Evolutionary conservation across 2,888 invertebrate species (phyloP), one percentile per base, ranked within the genome.

Genomic region (Plagodis pulveraria): DNA sequence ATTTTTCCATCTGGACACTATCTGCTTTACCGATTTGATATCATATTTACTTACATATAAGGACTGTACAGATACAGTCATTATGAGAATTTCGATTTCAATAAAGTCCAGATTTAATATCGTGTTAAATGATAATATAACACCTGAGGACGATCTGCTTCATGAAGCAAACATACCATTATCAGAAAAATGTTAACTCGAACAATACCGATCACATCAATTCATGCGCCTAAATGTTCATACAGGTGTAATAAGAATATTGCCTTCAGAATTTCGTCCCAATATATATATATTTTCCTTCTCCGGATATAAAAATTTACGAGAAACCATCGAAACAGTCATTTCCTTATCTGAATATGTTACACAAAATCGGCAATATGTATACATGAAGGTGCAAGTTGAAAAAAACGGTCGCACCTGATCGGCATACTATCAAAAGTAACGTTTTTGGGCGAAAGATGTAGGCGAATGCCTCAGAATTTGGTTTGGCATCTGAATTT

Each of bases 261-360:
- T 54, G 60, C 40, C 51, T 56, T 62, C 56, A 47, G 34, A 56
- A 57, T 56, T 57, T 36, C 44, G 59, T 50, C 49, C 59, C 55
- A 53, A 65, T 63, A 63, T 48, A 59, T 51, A 51, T 53, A 41
- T 63, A 44, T 58, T 58, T 62, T 60, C 58, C 50, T 56, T 58
- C 52, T 62, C 48, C 40, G 63, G 58, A 67, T 72, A 78, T 80
- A 82, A 81, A 81, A 78, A 78, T 83, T 81, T 83, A 82, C 71
- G 73, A 72, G 67, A 64, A 66, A 65, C 70, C 62, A 63, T 77
- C 71, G 55, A 72, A 75, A 59, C 56, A 69, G 77, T 73, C 67
- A 70, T 72, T 73, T 72, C 65, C 69, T 72, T 66, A 72, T 73
- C 65, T 55, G 55, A 67, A 65, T 69, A 67, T 62, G 59, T 67